Evolutionary conservation across 2,113 vertebrate genomes (phyloP).

Genomic region (Pomatorhinus ruficollis): DNA sequence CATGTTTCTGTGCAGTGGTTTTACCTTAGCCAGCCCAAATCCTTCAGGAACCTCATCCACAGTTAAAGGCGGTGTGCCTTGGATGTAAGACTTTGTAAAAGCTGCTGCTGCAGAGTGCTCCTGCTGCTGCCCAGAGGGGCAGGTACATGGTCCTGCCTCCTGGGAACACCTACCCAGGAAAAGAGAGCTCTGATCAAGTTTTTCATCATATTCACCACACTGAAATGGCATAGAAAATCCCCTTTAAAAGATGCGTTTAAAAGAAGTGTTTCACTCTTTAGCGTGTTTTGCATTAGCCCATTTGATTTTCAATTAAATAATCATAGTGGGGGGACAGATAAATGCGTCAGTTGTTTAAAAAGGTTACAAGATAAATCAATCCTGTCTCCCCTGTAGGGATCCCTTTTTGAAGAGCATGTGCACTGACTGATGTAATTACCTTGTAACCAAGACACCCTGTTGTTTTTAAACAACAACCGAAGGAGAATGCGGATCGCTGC

Average conservation of each 20-base stretch:
- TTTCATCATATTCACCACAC: not conserved
- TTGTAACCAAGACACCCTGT: not conserved
- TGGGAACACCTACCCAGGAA: not conserved
- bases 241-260: not conserved
- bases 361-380: not conserved
- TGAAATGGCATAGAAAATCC: not conserved
- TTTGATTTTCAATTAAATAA: not conserved
- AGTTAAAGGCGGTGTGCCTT: rapidly evolving
- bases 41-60: not conserved
- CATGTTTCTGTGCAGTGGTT: not conserved
- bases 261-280: not conserved
- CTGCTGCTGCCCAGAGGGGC: rapidly evolving
- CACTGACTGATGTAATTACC: not conserved
- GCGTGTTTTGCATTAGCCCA: rapidly evolving
- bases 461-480: not conserved
- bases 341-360: not conserved
- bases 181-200: not conserved
- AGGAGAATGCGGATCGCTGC: not conserved
- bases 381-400: not conserved
- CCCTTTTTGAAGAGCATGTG: not conserved
- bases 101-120: not conserved
- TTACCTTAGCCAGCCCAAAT: not conserved
- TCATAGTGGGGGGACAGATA: not conserved
- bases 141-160: not conserved
- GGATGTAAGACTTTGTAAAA: rapidly evolving